phyloP scores from a whole-genome alignment of 2,797 vertebrate genomes.

The Sylvia borin region DNA sequence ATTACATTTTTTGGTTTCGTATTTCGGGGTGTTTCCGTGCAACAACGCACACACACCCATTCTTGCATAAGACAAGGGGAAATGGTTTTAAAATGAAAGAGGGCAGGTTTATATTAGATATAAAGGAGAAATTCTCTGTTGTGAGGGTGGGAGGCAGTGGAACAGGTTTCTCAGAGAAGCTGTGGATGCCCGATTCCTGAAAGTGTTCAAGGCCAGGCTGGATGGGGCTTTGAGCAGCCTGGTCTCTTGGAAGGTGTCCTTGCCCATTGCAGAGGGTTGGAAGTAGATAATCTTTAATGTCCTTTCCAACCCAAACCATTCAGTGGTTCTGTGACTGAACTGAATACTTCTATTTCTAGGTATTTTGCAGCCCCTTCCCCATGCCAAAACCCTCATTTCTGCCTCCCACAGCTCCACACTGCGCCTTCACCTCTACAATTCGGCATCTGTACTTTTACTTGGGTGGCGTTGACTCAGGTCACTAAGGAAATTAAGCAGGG shows the following conservation, averaged over 20 bases:
- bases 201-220: neutral
- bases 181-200: neutral
- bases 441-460: rapidly evolving
- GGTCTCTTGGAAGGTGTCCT: neutral
- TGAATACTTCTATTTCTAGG: neutral
- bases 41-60: neutral
- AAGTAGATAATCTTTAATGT: neutral
- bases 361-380: neutral
- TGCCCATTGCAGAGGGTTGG: neutral
- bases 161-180: neutral
- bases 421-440: rapidly evolving
- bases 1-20: neutral
- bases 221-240: neutral
- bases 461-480: rapidly evolving
- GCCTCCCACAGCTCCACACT: neutral
- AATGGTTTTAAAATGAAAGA: neutral
- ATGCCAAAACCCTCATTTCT: rapidly evolving
- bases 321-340: neutral
- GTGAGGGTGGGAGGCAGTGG: neutral
- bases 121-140: neutral
- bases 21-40: neutral
- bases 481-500: neutral
- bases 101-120: neutral
- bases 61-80: neutral
- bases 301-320: neutral